phyloP scores from a whole-genome alignment of 2,113 vertebrate genomes.

The Lasiurus borealis region DNA sequence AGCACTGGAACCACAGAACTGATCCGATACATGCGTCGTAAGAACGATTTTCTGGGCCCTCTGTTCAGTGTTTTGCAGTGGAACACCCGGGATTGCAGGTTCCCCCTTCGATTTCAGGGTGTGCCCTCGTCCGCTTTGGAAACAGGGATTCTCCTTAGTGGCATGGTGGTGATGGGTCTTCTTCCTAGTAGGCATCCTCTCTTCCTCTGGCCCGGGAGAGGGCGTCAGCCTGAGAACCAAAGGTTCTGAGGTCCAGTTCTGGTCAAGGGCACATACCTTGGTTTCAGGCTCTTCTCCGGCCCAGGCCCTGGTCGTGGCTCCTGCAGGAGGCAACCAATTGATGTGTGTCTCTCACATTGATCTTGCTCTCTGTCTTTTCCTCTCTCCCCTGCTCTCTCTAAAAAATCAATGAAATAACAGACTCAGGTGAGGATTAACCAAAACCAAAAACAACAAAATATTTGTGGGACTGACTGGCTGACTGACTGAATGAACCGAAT shows the following conservation, averaged over 20 bases:
- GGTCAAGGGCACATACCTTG: too few relatives aligned
- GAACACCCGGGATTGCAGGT: background rate
- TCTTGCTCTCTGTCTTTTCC: too few relatives aligned
- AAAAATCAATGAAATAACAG: too few relatives aligned
- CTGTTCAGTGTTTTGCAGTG: background rate
- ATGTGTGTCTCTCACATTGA: too few relatives aligned
- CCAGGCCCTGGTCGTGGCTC: too few relatives aligned
- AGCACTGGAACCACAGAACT: background rate
- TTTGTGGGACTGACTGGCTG: background rate
- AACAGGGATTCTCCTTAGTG: background rate
- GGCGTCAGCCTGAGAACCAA: background rate
- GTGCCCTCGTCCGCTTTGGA: background rate
- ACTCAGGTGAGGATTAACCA: too few relatives aligned
- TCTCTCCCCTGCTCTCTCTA: too few relatives aligned
- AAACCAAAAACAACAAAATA: background rate
- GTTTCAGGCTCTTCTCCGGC: too few relatives aligned
- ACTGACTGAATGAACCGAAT: too few relatives aligned
- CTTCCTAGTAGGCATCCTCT: background rate
- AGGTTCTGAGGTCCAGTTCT: too few relatives aligned
- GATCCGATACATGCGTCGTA: background rate
- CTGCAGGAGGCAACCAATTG: too few relatives aligned
- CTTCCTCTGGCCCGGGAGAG: background rate
- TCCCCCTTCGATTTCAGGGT: background rate
- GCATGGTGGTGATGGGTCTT: background rate
- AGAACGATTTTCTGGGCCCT: background rate